phyloP scores from a whole-genome alignment of 2,113 vertebrate species.

The Arvicanthis niloticus region DNA sequence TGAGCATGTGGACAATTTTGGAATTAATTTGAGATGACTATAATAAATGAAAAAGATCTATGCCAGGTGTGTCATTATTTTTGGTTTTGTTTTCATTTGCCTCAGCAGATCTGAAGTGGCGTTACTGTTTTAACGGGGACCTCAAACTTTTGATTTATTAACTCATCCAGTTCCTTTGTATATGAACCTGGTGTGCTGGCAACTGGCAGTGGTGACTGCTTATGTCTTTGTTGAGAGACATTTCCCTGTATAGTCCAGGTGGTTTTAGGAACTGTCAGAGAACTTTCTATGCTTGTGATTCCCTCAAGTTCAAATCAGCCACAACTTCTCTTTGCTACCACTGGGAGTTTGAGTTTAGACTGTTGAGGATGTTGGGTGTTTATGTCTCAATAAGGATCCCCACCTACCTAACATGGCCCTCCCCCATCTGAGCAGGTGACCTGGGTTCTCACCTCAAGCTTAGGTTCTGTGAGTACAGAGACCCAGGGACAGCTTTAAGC shows the following conservation, averaged over 20 bases:
- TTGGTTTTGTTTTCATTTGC: neutral
- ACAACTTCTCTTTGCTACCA: neutral
- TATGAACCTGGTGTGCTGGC: neutral
- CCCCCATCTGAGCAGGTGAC: conserved; percentile 13
- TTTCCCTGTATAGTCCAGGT: neutral
- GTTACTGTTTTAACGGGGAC: neutral
- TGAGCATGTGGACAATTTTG: neutral
- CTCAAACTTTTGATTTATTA: neutral
- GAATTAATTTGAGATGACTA: conserved; percentile 22
- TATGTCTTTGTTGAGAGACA: neutral
- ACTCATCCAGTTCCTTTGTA: neutral
- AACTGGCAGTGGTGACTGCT: neutral
- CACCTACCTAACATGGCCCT: neutral
- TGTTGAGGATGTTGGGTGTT: neutral
- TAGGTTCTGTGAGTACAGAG: neutral
- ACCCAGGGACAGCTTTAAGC: neutral
- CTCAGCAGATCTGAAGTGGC: neutral
- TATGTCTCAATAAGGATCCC: neutral
- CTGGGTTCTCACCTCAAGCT: neutral
- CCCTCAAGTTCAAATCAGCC: neutral
- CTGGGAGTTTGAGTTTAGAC: neutral
- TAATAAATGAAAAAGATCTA: neutral
- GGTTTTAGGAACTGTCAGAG: neutral
- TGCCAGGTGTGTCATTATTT: neutral
- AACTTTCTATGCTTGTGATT: neutral